Evolutionary conservation across 2,113 vertebrate genomes (phyloP).

Genomic region (Climacteris rufus): DNA sequence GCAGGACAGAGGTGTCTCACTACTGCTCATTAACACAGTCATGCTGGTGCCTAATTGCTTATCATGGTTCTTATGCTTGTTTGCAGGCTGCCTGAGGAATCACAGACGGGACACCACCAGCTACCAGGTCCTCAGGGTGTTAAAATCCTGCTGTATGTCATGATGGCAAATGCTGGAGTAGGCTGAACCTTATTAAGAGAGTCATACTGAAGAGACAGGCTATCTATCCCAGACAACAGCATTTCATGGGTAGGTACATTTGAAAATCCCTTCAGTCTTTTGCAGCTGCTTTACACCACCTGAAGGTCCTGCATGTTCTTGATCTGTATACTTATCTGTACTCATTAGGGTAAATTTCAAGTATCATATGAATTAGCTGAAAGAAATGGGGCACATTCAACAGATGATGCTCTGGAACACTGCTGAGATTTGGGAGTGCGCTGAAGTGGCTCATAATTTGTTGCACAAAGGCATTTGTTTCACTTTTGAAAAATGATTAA

Average conservation of each 20-base stretch:
- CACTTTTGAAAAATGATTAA: neutral
- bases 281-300: neutral
- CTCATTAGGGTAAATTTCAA: neutral
- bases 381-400: neutral
- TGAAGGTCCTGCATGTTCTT: neutral
- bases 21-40: rapidly evolving
- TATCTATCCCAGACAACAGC: neutral
- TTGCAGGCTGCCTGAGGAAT: neutral
- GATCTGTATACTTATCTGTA: neutral
- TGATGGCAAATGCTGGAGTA: neutral
- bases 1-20: neutral
- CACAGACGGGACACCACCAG: neutral
- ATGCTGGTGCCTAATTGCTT: neutral
- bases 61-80: neutral
- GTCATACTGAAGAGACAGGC: neutral
- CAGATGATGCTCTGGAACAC: neutral
- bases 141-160: neutral
- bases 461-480: neutral
- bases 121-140: neutral
- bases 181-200: neutral
- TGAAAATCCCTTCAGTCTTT: neutral
- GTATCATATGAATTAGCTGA: neutral
- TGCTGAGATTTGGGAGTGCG: neutral
- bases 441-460: neutral
- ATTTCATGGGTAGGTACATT: neutral